A percentile compares a stretch with the other conserved stretches of the same genome.
Evolutionary conservation across 35 echinoderm and acorn worm genomes (phyloP).

Genomic region (Hemicentrotus pulcherrimus): DNA sequence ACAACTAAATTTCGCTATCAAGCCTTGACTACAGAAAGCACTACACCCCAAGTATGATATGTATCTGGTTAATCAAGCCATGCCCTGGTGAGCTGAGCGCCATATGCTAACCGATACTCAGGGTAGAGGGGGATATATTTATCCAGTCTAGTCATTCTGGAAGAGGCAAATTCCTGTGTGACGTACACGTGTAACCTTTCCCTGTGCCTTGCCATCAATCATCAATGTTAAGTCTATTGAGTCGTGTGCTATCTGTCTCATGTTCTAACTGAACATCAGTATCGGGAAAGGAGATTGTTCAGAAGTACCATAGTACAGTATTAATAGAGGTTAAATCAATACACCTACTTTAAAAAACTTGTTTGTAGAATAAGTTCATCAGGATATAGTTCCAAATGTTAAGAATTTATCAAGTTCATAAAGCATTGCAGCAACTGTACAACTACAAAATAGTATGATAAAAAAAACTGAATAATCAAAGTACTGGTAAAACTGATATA

Average conservation of each 20-base stretch:
- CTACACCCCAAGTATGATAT: not conserved
- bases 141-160: conserved; percentile 10
- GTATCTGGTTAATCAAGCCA: not conserved
- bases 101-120: not conserved
- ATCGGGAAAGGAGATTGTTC: not conserved
- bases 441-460: not conserved
- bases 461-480: not conserved
- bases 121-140: not conserved
- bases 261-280: not conserved
- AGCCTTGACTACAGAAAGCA: not conserved
- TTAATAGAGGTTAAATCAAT: not conserved
- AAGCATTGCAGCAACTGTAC: no score
- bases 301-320: not conserved
- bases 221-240: not conserved
- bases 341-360: not conserved
- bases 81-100: not conserved
- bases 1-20: no score
- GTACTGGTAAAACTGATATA: no score
- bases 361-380: no score
- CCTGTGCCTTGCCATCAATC: not conserved
- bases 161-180: conserved; percentile 9
- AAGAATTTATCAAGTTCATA: no score
- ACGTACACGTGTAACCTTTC: not conserved
- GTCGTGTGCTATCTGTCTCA: not conserved
- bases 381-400: no score